Evolutionary conservation across 2,797 vertebrate genomes (phyloP).

Genomic region (Macropodus opercularis): DNA sequence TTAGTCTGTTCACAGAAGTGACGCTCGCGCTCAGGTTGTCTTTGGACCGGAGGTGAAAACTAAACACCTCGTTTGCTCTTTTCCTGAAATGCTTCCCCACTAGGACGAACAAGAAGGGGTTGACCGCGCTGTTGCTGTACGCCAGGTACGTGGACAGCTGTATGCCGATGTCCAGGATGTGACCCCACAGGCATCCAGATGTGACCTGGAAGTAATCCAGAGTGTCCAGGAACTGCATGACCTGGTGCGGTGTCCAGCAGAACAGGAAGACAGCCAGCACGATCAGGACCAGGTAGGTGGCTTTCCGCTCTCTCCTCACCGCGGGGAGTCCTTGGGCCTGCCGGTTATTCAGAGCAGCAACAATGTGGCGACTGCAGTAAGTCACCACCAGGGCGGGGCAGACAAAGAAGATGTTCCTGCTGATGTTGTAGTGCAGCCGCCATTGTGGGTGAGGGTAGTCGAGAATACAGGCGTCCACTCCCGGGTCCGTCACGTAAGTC

Average conservation of each 20-base stretch:
- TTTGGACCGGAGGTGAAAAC: constrained; percentile 27
- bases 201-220: constrained; percentile 60
- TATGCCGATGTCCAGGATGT: constrained; percentile 73
- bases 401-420: constrained; percentile 82
- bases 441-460: constrained; percentile 74
- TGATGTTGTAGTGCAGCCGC: constrained; percentile 77
- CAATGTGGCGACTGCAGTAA: constrained; percentile 82
- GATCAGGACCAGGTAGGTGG: constrained; percentile 81
- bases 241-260: constrained; percentile 89
- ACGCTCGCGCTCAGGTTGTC: constrained; percentile 33
- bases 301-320: constrained; percentile 81
- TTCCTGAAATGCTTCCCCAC: constrained; percentile 89
- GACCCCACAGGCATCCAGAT: constrained; percentile 63
- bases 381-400: constrained; percentile 78
- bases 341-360: constrained; percentile 73
- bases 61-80: constrained; percentile 81
- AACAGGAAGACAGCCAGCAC: constrained; percentile 85
- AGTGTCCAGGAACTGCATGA: constrained; percentile 82
- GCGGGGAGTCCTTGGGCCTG: constrained; percentile 57
- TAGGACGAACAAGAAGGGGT: constrained; percentile 88
- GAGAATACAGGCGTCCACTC: constrained; percentile 78
- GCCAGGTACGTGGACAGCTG: constrained; percentile 81
- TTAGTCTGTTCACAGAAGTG: constrained; percentile 43
- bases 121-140: constrained; percentile 89
- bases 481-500: fast-evolving